Percentiles rank a stretch among this genome's conserved stretches.
Evolutionary conservation across 2,888 invertebrate species (phyloP).

Genomic region (Octonoba sinensis): DNA sequence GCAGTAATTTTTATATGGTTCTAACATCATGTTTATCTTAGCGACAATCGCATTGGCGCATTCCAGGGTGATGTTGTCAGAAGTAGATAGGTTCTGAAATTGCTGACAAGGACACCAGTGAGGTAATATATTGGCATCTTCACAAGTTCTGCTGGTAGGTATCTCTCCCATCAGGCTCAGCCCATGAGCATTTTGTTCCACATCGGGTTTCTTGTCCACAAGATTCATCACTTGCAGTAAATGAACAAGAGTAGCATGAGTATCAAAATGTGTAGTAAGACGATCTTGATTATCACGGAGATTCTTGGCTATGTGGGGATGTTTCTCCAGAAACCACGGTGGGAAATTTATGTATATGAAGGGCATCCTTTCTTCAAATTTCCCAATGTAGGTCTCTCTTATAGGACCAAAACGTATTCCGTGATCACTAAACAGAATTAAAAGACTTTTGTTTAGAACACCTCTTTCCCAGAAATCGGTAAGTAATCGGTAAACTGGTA

Average conservation of each 20-base stretch:
- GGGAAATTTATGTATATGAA: slow-evolving; percentile 71
- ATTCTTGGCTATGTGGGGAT: slow-evolving; percentile 67
- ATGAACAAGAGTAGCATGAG: slow-evolving; percentile 79
- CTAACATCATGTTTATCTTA: slow-evolving; percentile 16
- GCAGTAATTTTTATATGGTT: not conserved
- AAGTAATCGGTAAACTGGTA: slow-evolving; percentile 74
- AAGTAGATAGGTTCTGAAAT: not conserved
- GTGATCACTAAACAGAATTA: slow-evolving; percentile 87
- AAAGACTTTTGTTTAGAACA: slow-evolving; percentile 78
- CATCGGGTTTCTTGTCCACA: not conserved
- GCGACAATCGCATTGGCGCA: slow-evolving; percentile 28
- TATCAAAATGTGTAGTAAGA: slow-evolving; percentile 71
- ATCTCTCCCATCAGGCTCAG: slow-evolving; percentile 69
- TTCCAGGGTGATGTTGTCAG: not conserved
- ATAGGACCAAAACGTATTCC: slow-evolving; percentile 89
- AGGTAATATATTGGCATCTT: slow-evolving; percentile 69
- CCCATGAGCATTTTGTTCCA: slow-evolving; percentile 24
- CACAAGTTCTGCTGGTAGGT: slow-evolving; percentile 70
- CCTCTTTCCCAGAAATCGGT: slow-evolving; percentile 74
- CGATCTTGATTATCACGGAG: slow-evolving; percentile 68
- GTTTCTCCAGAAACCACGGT: slow-evolving; percentile 67
- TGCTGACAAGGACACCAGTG: slow-evolving; percentile 70
- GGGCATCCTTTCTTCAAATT: slow-evolving; percentile 72
- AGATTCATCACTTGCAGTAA: slow-evolving; percentile 74
- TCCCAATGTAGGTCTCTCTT: slow-evolving; percentile 79